Percentiles rank a stretch among this genome's conserved stretches.
These are phyloP conservation scores for Pleuronectes platessa DNA, from an alignment of 2,113 vertebrate species.

Conservation along the genomic window DNA sequence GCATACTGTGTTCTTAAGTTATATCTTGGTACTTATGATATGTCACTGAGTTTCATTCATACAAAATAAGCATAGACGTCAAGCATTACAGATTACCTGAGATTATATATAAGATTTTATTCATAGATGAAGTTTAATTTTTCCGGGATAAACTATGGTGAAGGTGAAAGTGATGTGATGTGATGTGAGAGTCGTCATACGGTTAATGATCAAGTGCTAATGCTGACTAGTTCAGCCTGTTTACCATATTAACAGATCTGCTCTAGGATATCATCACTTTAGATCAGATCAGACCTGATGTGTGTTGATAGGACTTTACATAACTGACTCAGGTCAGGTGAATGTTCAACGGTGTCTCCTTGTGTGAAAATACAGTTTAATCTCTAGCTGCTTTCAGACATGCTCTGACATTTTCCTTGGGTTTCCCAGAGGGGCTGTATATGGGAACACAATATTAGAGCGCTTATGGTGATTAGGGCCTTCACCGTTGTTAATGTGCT, in stretches of 20 bases:
- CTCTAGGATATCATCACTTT: constrained; percentile 25
- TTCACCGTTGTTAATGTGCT: too few species aligned
- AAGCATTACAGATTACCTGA: constrained; percentile 8
- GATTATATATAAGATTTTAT: constrained; percentile 17
- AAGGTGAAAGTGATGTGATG: constrained; percentile 5
- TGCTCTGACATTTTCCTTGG: too few species aligned
- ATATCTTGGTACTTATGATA: constrained; percentile 16
- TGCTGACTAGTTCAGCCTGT: background rate
- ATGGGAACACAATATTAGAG: too few species aligned
- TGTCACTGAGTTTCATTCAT: constrained; percentile 1
- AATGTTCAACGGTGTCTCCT: constrained; percentile 24
- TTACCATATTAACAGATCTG: constrained; percentile 10
- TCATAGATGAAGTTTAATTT: constrained; percentile 21
- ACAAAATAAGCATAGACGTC: constrained; percentile 28
- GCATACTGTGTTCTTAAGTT: constrained; percentile 22
- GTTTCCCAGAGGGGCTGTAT: too few species aligned
- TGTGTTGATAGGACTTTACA: constrained; percentile 34
- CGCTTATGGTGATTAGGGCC: too few species aligned
- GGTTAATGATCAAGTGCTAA: background rate
- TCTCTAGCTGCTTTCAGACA: background rate
- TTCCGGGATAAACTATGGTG: constrained; percentile 32
- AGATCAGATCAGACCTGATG: background rate
- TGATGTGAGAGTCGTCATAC: background rate
- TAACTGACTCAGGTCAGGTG: constrained; percentile 54
- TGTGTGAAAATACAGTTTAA: background rate